phyloP scores from a whole-genome alignment of 2,113 vertebrate species.

The Urocitellus parryii region DNA sequence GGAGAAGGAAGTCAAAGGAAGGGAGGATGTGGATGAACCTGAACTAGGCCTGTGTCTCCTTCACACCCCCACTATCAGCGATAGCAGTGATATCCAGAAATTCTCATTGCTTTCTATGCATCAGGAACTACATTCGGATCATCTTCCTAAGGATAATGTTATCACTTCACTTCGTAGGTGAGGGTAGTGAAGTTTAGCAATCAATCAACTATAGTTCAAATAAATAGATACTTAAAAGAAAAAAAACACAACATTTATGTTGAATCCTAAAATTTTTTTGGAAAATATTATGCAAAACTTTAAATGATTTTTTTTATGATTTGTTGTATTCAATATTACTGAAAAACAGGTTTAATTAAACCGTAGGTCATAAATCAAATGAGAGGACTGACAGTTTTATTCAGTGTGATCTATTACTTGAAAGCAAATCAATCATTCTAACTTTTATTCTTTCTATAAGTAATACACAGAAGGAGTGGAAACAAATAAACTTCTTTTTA shows the following conservation, averaged over 20 bases:
- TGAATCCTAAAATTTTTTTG: background rate
- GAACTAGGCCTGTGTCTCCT: background rate
- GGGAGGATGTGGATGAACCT: background rate
- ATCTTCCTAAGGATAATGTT: background rate
- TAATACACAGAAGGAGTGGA: slow-evolving; percentile 69
- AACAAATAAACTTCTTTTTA: slow-evolving; percentile 75
- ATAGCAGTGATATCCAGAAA: background rate
- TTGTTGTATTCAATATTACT: background rate
- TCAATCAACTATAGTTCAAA: background rate
- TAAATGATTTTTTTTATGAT: background rate
- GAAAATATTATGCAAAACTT: slow-evolving; percentile 12
- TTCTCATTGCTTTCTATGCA: background rate
- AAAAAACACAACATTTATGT: background rate
- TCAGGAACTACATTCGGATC: background rate
- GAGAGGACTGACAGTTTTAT: slow-evolving; percentile 54
- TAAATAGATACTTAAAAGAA: background rate
- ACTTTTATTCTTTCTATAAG: slow-evolving; percentile 81
- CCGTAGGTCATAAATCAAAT: background rate
- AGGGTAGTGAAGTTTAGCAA: background rate
- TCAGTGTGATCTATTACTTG: slow-evolving; percentile 59
- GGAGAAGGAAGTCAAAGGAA: background rate
- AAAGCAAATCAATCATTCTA: slow-evolving; percentile 10
- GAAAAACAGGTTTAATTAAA: slow-evolving; percentile 59
- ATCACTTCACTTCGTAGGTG: background rate
- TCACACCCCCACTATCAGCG: background rate